Base-by-base conservation (phyloP, 2,113 vertebrate species). In the Platycercus adscitus region DNA sequence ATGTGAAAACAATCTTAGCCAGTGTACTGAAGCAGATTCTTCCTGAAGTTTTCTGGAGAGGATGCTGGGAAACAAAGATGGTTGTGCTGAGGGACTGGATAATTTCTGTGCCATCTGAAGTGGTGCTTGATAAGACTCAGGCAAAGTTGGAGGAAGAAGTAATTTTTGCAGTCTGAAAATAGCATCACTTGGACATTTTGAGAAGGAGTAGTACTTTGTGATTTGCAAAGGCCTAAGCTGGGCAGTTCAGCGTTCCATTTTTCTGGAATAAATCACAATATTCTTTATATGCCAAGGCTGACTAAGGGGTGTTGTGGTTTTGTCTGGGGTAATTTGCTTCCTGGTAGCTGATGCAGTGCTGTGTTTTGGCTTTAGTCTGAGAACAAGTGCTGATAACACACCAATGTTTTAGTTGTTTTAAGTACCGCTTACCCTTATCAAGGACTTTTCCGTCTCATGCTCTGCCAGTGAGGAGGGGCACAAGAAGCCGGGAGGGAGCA, bases 111-210 rank as follows among this genome's bases (percentile, higher is more conserved):
- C 73, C 81, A 0, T 47, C 28, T 79, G 70, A 72, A n/a, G 58
- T 23, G 46, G 31, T 85, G n/a, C n/a, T 84, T 4, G 2, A 2
- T 47, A 39, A 68, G 71, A 58, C 33, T 68, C 1, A 1, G 37
- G 43, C 15, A 58, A 65, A 94, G 61, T 33, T 91, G 58, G 53
- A 84, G 24, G 39, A 72, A 91, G 69, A 77, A 81, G 29, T 81
- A 64, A 60, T 93, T 89, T 89, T 81, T 87, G 68, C 35, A 70
- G n/a, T 47, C 47, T 88, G 78, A 69, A 89, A 89, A 76, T 49
- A 56, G 44, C 56, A 61, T 61, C 35, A 10, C 56, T 65, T 76
- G 63, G 81, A 29, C 28, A 23, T 72, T 81, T 78, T 39, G 63
- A 76, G 76, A 24, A 83, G 52, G 63, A 52, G 41, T 5, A 23